phyloP scores from a whole-genome alignment of 2,888 invertebrate genomes.

The Drosophila nigricruria region DNA sequence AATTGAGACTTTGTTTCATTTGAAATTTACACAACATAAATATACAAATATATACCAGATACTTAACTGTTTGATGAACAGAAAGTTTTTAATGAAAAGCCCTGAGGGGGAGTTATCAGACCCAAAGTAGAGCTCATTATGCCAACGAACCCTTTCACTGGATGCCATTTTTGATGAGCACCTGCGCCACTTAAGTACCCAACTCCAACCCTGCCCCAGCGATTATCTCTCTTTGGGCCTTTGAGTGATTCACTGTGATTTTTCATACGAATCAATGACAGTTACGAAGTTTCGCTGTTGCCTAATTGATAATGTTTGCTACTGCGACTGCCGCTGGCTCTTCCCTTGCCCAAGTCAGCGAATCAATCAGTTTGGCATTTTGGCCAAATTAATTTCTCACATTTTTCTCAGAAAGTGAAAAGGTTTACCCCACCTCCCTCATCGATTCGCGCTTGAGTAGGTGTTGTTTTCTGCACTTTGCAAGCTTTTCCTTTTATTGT shows the following conservation, averaged over 20 bases:
- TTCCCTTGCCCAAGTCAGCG: conserved; percentile 10
- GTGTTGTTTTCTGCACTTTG: conserved; percentile 44
- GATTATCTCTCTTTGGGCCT: conserved; percentile 55
- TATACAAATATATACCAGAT: conserved; percentile 33
- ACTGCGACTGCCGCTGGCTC: conserved; percentile 20
- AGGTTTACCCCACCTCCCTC: conserved; percentile 13
- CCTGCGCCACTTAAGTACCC: conserved; percentile 45
- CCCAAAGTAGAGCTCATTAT: conserved; percentile 45
- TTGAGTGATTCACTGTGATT: conserved; percentile 73
- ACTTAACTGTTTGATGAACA: conserved; percentile 38
- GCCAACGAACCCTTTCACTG: conserved; percentile 41
- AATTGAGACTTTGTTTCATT: conserved; percentile 13
- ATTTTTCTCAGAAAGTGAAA: conserved; percentile 72
- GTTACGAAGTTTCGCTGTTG: conserved; percentile 22
- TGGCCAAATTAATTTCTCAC: conserved; percentile 71
- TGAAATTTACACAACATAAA: conserved; percentile 5
- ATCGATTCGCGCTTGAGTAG: conserved; percentile 2
- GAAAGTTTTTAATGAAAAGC: conserved; percentile 52
- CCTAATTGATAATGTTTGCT: conserved; percentile 68
- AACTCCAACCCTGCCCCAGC: neutral
- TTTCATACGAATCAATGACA: conserved; percentile 69
- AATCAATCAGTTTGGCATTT: conserved; percentile 75
- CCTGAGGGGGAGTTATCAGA: conserved; percentile 11
- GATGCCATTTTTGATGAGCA: conserved; percentile 44
- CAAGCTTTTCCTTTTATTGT: conserved; percentile 34